These are phyloP conservation scores for Chionis minor DNA, from an alignment of 2,113 vertebrate species.

Conservation along the genomic window DNA sequence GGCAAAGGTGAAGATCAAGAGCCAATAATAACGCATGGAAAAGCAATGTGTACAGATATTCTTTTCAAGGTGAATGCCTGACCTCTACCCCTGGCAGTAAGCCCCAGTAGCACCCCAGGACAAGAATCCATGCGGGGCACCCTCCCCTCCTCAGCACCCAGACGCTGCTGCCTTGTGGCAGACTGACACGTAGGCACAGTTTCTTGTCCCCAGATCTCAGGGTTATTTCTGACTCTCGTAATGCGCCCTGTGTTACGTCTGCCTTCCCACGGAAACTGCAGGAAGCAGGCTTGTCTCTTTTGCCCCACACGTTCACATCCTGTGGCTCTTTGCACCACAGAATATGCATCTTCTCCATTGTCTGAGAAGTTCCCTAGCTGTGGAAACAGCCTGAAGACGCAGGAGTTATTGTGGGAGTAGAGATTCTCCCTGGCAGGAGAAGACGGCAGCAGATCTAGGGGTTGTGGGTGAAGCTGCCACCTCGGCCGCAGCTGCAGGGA, in stretches of 20 bases:
- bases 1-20: slow-evolving; percentile 99
- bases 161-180: background rate
- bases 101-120: background rate
- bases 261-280: background rate
- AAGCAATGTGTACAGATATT: slow-evolving; percentile 99
- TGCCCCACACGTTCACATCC: background rate
- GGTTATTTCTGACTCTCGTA: background rate
- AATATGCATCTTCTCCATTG: background rate
- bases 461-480: background rate
- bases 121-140: background rate
- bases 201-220: background rate
- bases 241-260: fast-evolving
- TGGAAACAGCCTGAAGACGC: background rate
- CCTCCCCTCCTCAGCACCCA: background rate
- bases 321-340: background rate
- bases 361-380: background rate
- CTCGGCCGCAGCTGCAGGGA: background rate
- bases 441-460: background rate
- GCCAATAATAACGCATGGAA: slow-evolving; percentile 97
- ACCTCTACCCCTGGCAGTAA: background rate
- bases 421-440: background rate
- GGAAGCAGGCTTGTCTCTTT: background rate
- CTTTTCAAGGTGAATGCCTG: slow-evolving; percentile 89
- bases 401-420: background rate
- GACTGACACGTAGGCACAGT: background rate